Percentiles rank a stretch among this genome's conserved stretches.
Conservation (phyloP, 1,140 invertebrate genomes). For the Callitettix versicolor region DNA sequence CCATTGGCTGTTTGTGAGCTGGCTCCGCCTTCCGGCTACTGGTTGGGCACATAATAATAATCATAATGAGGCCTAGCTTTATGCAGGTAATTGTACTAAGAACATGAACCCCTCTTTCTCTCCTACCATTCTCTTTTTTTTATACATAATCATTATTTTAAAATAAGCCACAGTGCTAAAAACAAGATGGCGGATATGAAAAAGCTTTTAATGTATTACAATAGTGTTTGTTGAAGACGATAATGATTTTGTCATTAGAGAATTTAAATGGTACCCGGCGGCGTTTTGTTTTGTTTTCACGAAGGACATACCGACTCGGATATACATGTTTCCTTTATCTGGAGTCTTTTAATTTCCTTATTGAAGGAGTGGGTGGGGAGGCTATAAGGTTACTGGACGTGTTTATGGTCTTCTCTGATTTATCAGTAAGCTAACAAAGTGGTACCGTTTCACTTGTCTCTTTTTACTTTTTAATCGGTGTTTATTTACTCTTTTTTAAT, state of each 20-base stretch:
- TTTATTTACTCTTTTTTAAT: too few relatives aligned
- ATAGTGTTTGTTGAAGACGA: too few relatives aligned
- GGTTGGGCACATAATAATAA: slow-evolving; percentile 14
- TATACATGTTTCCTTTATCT: not conserved
- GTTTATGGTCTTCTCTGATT: too few relatives aligned
- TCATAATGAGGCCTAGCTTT: slow-evolving; percentile 12
- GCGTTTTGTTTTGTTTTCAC: not conserved
- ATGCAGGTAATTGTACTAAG: slow-evolving; percentile 8
- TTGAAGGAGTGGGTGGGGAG: not conserved
- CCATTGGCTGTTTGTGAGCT: not conserved
- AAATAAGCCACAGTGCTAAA: slow-evolving; percentile 12
- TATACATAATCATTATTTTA: slow-evolving; percentile 15
- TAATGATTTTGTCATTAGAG: too few relatives aligned
- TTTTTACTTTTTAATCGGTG: too few relatives aligned
- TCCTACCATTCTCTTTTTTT: slow-evolving; percentile 2
- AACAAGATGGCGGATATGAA: slow-evolving; percentile 13
- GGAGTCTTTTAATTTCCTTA: not conserved
- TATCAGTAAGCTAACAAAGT: too few relatives aligned
- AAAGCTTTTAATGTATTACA: slow-evolving; percentile 8
- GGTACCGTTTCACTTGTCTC: too few relatives aligned
- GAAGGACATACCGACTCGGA: not conserved
- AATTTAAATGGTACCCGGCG: too few relatives aligned
- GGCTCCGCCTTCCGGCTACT: not conserved
- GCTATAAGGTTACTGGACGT: too few relatives aligned
- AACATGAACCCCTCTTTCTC: not conserved